Evolutionary conservation across 2,888 invertebrate genomes (phyloP), one percentile per base, ranked within the genome.

Genomic region (Drosophila mercatorum): DNA sequence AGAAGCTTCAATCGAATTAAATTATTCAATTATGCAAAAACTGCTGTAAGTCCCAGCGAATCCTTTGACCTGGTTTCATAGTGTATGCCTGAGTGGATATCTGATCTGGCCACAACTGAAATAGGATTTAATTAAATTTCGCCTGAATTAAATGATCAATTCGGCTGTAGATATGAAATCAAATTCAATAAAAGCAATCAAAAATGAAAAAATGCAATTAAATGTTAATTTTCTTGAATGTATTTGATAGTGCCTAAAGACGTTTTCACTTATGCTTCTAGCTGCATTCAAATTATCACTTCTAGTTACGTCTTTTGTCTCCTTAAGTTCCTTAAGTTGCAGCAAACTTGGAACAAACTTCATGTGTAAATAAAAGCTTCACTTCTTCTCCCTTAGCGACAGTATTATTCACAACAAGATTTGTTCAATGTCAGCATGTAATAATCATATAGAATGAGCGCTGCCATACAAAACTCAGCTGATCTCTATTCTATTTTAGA

Each of bases 21-120:
- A 56, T 60, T 60, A 72, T 72, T 67, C 57, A 67, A 72, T 72
- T 73, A 73, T 58, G 56, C 73, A 57, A 58, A 67, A 52, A 67
- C 34, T 66, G 28, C 41, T 66, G 67, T 26, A 64, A 65, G 26
- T 47, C 38, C 55, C 31, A 51, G 34, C 26, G 41, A 28, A 47
- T 71, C 52, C 53, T 68, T 47, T 26, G 44, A 26, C n/a, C n/a
- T n/a, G 17, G 11, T 36, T 57, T 47, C 59, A 36, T 17, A 26
- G 43, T 3, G 26, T 11, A 8, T 40, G 65, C 44, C 44, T 56
- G 66, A 65, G 40, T 72, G 66, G 7, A 14, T 36, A 58, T 59
- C 46, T 26, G 7, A 38, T 47, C 40, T 51, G 34, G 51, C 55
- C 72, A 55, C 64, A 58, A 22, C 10, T 26, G 28, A 4, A 41